phyloP scores from a whole-genome alignment of 2,888 invertebrate species.

The Acrocyrtus sp. region DNA sequence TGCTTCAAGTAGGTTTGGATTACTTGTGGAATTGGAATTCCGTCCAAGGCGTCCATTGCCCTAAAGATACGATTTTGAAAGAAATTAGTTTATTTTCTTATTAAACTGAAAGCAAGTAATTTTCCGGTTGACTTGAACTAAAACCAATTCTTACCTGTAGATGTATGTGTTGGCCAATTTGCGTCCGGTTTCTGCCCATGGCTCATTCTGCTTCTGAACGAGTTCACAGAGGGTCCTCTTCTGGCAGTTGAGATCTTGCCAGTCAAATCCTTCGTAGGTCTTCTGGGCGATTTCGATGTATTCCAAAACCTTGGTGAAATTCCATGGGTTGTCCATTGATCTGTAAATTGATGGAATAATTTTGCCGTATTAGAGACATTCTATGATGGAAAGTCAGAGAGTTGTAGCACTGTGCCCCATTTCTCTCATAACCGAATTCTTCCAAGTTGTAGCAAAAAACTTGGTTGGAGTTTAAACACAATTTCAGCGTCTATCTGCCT shows the following conservation, averaged over 20 bases:
- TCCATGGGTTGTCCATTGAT: constrained; percentile 46
- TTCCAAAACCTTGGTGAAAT: constrained; percentile 60
- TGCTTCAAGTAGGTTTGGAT: constrained; percentile 61
- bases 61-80: constrained; percentile 35
- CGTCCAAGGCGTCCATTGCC: constrained; percentile 59
- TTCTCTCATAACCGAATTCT: too few species aligned
- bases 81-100: not conserved
- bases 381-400: not conserved
- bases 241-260: constrained; percentile 63
- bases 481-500: not conserved
- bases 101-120: constrained; percentile 16
- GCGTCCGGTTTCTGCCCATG: constrained; percentile 63
- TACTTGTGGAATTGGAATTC: constrained; percentile 61
- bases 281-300: constrained; percentile 62
- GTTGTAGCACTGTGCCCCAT: not conserved
- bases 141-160: constrained; percentile 38
- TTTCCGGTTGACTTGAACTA: too few species aligned
- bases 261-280: constrained; percentile 63
- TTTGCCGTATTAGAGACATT: too few species aligned
- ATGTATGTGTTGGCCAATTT: constrained; percentile 61
- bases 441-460: too few species aligned
- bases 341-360: too few species aligned
- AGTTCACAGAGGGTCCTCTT: constrained; percentile 63
- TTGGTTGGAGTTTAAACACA: not conserved
- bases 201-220: constrained; percentile 57